Conservation (phyloP, 2,888 invertebrate species). For the Bugula neritina region DNA sequence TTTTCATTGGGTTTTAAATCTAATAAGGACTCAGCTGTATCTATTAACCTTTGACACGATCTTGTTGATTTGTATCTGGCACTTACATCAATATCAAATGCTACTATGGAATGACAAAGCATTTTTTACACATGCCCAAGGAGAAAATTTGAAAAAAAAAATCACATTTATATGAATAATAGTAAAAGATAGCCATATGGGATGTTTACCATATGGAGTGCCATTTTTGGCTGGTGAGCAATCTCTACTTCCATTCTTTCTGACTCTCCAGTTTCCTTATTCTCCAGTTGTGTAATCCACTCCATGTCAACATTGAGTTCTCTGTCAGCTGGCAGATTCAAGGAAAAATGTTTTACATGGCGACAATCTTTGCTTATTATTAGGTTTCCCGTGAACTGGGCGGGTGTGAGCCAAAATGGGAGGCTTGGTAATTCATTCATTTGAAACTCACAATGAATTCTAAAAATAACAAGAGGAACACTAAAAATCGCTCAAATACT, state of each 20-base stretch:
- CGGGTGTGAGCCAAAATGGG: conserved; percentile 37
- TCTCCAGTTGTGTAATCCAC: conserved; percentile 35
- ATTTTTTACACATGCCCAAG: too few relatives aligned
- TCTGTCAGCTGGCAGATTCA: conserved; percentile 33
- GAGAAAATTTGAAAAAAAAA: too few relatives aligned
- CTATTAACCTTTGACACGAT: too few relatives aligned
- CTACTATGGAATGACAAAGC: too few relatives aligned
- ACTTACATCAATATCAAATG: too few relatives aligned
- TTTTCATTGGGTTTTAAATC: too few relatives aligned
- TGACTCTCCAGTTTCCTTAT: conserved; percentile 25
- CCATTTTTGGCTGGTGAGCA: conserved; percentile 38
- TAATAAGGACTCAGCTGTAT: too few relatives aligned
- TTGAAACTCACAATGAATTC: conserved; percentile 38
- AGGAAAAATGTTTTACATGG: conserved; percentile 31
- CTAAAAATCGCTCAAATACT: too few relatives aligned
- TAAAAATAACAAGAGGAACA: too few relatives aligned
- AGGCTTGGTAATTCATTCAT: conserved; percentile 33
- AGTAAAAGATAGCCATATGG: too few relatives aligned
- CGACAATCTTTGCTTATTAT: conserved; percentile 31
- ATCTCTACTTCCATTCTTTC: conserved; percentile 41
- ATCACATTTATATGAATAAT: neutral
- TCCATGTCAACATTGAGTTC: conserved; percentile 40
- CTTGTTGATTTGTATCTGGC: too few relatives aligned
- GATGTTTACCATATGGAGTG: conserved; percentile 32
- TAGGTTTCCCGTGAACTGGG: conserved; percentile 34